Evolutionary conservation across 2,888 invertebrate genomes (phyloP), one percentile per base, ranked within the genome.

Genomic region (Dryomyza anilis): DNA sequence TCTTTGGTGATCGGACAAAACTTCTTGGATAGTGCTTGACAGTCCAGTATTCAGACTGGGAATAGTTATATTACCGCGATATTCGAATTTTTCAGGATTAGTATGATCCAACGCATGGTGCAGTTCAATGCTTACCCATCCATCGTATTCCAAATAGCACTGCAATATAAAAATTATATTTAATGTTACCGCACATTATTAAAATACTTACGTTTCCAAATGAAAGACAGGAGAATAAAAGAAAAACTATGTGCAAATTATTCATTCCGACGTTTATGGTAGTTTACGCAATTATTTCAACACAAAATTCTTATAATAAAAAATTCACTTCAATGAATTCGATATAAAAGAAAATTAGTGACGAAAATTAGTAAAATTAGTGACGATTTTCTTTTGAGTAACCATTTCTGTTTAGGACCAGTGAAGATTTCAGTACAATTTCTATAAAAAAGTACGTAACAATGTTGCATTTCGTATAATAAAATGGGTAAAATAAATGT

Each of bases 131-230:
- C 87, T 88, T 21, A 92, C 79, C 87, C 90, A 90, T 30, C 91
- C 89, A 82, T 93, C 92, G 74, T 90, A 90, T 75, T 93, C 92
- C 68, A 92, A 79, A 72, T 86, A 87, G 56, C 83, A 85, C 88
- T 88, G 21, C 2, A 25, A 50, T 16, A n/a, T 23, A 33, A 33
- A 46, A 43, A 59, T 29, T 2, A 3, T 23, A 8, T 30, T 2
- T 2, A 21, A 14, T 36, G 6, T 27, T 4, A 7, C 14, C 12
- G n/a, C 14, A 4, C 12, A 8, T 6, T 23, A 33, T 10, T 55
- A 36, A 8, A 4, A n/a, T 21, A 3, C n/a, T 27, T 56, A 56
- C 56, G 27, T 27, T 56, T 56, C 39, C 39, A 39, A 56, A 12
- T 25, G 56, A 14, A n/a, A 56, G 10, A 43, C 23, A n/a, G n/a